These are phyloP conservation scores for Xestia ashworthii DNA, from an alignment of 2,888 invertebrate genomes.

Conservation along the genomic window DNA sequence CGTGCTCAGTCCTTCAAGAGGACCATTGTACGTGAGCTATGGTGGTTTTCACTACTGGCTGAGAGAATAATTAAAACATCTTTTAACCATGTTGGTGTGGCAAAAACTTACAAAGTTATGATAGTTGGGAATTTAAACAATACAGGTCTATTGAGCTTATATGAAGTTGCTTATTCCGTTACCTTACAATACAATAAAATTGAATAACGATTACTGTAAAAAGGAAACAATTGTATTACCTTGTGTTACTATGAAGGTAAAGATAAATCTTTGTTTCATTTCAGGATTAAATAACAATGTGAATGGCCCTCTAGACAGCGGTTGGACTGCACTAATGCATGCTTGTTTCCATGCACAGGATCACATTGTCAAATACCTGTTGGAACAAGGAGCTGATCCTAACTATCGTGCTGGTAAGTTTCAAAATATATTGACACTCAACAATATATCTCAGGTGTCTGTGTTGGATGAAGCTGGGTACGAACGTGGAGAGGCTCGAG, in stretches of 20 bases:
- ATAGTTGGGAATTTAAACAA: too few relatives aligned
- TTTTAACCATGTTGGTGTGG: background rate
- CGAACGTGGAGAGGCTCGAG: too few relatives aligned
- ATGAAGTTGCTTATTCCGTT: too few relatives aligned
- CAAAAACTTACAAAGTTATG: background rate
- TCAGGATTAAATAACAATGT: conserved; percentile 81
- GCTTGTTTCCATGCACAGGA: conserved; percentile 91
- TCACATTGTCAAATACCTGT: conserved; percentile 87
- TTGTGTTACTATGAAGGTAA: background rate
- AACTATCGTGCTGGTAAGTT: conserved; percentile 86
- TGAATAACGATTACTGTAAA: background rate
- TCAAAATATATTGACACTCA: background rate
- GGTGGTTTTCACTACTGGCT: background rate
- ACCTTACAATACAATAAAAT: background rate
- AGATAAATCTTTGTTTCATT: conserved; percentile 46
- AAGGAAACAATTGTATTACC: background rate
- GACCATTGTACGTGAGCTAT: background rate
- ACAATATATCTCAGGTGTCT: background rate
- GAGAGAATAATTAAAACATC: background rate
- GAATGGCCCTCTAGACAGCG: conserved; percentile 86
- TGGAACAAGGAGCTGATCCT: conserved; percentile 91
- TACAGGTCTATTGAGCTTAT: background rate
- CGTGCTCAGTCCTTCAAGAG: background rate
- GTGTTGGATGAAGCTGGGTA: background rate
- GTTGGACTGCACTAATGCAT: conserved; percentile 92